Percentiles rank a stretch among this genome's conserved stretches.
Evolutionary conservation across 2,113 vertebrate genomes (phyloP).

Genomic region (Oncorhynchus kisutch): DNA sequence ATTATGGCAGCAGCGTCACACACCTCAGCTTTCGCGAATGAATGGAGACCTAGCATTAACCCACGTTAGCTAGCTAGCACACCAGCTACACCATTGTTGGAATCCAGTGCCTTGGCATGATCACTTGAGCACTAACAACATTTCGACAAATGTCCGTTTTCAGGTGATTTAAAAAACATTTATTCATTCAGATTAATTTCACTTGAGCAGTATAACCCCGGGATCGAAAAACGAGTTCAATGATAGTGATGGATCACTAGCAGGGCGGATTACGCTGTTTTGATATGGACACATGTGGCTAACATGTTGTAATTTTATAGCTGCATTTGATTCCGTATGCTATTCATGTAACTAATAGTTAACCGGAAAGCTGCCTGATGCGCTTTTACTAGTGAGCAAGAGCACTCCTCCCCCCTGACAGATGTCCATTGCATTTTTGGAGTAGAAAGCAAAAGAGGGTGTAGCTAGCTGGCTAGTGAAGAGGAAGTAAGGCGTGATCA

Average conservation of each 20-base stretch:
- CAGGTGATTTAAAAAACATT: no score
- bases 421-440: neutral
- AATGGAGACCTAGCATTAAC: slow-evolving; percentile 13
- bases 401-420: neutral
- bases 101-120: neutral
- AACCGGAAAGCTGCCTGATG: neutral
- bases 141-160: no score
- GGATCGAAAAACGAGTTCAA: neutral
- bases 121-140: no score
- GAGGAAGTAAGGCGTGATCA: neutral
- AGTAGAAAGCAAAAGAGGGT: neutral
- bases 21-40: slow-evolving; percentile 5
- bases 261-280: neutral
- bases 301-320: neutral
- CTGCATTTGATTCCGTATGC: neutral
- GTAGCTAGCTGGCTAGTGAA: neutral
- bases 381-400: neutral
- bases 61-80: slow-evolving; percentile 20
- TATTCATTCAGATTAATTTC: no score
- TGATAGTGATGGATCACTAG: neutral
- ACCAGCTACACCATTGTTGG: slow-evolving; percentile 21
- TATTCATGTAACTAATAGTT: neutral
- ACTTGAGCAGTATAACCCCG: no score
- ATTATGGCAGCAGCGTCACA: slow-evolving; percentile 1
- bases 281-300: neutral